Base-by-base conservation (phyloP, 2,113 vertebrate genomes). In the Saguinus imperator region DNA sequence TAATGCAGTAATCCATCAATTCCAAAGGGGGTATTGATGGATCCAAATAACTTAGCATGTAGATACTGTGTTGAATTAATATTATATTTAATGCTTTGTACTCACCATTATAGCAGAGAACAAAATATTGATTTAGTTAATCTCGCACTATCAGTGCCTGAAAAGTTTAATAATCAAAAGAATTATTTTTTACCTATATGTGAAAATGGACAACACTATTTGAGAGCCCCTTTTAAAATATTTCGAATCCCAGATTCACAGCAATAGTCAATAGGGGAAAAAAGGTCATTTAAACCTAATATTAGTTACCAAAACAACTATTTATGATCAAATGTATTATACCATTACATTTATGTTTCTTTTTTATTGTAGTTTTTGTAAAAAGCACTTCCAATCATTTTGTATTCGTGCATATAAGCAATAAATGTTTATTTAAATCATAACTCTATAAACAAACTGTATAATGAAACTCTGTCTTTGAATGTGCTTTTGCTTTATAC, bases 1-100 rank as follows among this genome's bases (percentile, higher is more conserved):
- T 98, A 98, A 99, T 98, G 97, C 94, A 97, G 91, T 98, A 98
- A 99, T 98, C 98, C 98, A 98, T 98, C 98, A 98, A 97, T 98
- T 98, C 98, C 96, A 97, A 58, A 21, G 0, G 76, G 79, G 75
- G 94, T 98, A 97, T 97, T 98, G 98, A 98, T 98, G 97, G 96
- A 88, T 98, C 96, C 97, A 98, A 98, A 98, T 98, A 97, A 97
- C 95, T 98, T 98, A 98, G 92, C 95, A 98, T 95, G 94, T 98
- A 98, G 98, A 97, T 98, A 98, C 98, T 98, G 98, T 97, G 95
- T 97, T 98, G 97, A 88, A 98, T 98, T 99, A 98, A 98, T 98
- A 98, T 98, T 97, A 97, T 95, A 98, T 98, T 98, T 98, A 98
- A 98, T 98, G 95, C 83, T 96, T 97, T 97, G 94, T 98, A 98